These are phyloP conservation scores for Pararge aegeria DNA, from an alignment of 1,140 invertebrate genomes.

Conservation along the genomic window DNA sequence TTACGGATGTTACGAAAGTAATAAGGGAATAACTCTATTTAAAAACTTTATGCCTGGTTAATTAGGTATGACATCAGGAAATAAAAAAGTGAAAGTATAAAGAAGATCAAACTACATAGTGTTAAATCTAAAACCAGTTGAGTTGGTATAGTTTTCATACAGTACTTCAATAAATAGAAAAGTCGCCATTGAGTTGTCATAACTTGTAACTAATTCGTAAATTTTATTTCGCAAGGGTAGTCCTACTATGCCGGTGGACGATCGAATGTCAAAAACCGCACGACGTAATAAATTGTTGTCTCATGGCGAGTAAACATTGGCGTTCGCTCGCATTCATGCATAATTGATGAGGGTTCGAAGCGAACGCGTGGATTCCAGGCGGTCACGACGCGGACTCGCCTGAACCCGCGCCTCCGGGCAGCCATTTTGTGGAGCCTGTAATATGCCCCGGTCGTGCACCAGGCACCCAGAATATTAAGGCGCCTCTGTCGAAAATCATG, in stretches of 20 bases:
- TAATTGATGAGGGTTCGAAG: slow-evolving; percentile 74
- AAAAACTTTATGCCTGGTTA: too few relatives aligned
- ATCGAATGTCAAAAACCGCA: slow-evolving; percentile 72
- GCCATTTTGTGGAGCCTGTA: slow-evolving; percentile 71
- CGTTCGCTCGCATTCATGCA: slow-evolving; percentile 75
- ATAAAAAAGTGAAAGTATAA: too few relatives aligned
- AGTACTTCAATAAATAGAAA: neutral
- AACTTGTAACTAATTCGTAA: neutral
- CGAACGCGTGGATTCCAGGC: slow-evolving; percentile 69
- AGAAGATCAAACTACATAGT: too few relatives aligned
- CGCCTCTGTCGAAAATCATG: slow-evolving; percentile 35
- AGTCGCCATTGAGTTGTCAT: neutral
- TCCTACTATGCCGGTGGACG: slow-evolving; percentile 18
- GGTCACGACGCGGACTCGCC: slow-evolving; percentile 62
- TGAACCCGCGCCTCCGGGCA: slow-evolving; percentile 58
- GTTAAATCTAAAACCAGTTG: too few relatives aligned
- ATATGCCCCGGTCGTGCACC: slow-evolving; percentile 48
- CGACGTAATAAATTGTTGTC: slow-evolving; percentile 76
- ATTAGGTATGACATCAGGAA: too few relatives aligned
- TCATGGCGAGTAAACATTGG: slow-evolving; percentile 75
- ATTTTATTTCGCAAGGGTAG: slow-evolving; percentile 13
- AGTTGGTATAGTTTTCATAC: too few relatives aligned
- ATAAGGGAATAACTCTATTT: too few relatives aligned
- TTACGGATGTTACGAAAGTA: too few relatives aligned
- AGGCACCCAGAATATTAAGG: slow-evolving; percentile 65